These are phyloP conservation scores for Lepus townsendii DNA, from an alignment of 2,797 vertebrate genomes.

Conservation along the genomic window DNA sequence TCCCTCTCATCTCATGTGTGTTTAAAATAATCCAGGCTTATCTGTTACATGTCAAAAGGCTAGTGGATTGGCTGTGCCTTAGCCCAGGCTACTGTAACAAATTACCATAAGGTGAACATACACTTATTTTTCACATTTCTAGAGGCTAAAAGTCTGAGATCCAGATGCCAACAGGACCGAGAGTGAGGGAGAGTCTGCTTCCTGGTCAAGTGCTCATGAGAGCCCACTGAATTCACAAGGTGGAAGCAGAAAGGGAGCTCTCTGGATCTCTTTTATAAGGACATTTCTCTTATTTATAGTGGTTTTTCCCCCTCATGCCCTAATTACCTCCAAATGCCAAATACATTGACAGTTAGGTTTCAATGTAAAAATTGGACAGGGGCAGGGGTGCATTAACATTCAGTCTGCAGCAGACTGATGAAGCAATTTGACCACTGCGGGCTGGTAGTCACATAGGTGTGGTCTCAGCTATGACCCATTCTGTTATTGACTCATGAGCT, in stretches of 20 bases:
- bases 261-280: neutral
- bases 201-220: too few species aligned
- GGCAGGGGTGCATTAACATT: too few species aligned
- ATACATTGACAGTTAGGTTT: neutral
- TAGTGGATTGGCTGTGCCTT: neutral
- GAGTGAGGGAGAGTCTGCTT: too few species aligned
- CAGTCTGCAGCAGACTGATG: neutral
- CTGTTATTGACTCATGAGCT: neutral
- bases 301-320: neutral
- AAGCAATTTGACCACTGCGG: neutral
- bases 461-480: neutral
- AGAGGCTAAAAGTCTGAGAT: neutral
- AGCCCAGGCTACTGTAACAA: constrained; percentile 5
- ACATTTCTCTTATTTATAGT: neutral
- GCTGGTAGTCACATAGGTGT: neutral
- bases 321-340: neutral
- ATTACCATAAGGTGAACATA: neutral
- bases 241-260: neutral
- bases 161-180: too few species aligned
- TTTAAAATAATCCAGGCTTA: constrained; percentile 55
- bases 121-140: neutral
- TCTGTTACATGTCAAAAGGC: constrained; percentile 68
- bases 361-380: neutral
- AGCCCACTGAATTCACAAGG: neutral
- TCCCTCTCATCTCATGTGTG: neutral